phyloP scores from a whole-genome alignment of 2,113 vertebrate species.

The Sphaerodactylus townsendi region DNA sequence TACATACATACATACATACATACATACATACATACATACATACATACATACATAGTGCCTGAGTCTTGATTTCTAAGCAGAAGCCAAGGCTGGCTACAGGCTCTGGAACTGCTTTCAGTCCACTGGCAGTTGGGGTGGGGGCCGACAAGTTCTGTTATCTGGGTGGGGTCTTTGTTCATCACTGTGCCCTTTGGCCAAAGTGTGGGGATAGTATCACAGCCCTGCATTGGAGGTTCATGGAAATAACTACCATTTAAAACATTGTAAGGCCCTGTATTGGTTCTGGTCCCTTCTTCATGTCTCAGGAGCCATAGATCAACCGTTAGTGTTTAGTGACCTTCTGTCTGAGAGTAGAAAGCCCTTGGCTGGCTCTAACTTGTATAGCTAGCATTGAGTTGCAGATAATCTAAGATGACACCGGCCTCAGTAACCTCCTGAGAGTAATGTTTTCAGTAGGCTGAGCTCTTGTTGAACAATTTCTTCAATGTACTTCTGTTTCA shows the following conservation, averaged over 20 bases:
- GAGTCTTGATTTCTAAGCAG: too few relatives aligned
- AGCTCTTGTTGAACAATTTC: constrained; percentile 49
- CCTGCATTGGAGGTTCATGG: background rate
- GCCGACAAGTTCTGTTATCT: too few relatives aligned
- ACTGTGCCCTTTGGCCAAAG: too few relatives aligned
- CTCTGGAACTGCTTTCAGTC: too few relatives aligned
- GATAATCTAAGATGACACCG: constrained; percentile 46
- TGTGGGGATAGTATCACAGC: background rate
- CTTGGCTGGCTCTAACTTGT: constrained; percentile 28
- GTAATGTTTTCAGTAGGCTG: constrained; percentile 40
- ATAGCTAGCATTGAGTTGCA: constrained; percentile 15
- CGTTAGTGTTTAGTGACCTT: constrained; percentile 48
- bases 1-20: too few relatives aligned
- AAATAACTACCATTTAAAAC: too few relatives aligned
- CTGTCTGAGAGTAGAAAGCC: constrained; percentile 29
- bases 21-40: too few relatives aligned
- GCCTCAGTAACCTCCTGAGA: constrained; percentile 34
- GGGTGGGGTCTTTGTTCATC: too few relatives aligned
- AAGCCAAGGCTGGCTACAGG: too few relatives aligned
- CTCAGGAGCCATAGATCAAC: constrained; percentile 49
- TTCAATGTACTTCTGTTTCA: constrained; percentile 9
- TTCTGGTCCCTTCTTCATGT: background rate
- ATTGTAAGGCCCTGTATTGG: too few relatives aligned
- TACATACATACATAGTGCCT: too few relatives aligned
- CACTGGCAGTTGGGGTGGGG: too few relatives aligned